phyloP scores from a whole-genome alignment of 2,888 invertebrate species.

The Spodoptera exigua region DNA sequence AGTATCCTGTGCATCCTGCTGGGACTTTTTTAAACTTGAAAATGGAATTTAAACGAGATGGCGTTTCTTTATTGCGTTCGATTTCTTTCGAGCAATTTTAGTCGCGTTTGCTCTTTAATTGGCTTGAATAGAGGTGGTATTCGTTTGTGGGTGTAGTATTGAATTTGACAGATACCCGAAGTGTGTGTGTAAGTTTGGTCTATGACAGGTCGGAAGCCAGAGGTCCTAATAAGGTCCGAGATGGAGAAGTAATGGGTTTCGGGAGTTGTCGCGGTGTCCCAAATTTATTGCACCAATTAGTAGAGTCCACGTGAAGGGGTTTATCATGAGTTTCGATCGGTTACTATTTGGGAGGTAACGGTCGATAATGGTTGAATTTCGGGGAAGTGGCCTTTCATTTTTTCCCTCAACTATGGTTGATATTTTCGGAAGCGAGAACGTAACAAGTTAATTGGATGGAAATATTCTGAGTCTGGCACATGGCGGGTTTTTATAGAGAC shows the following conservation, averaged over 20 bases:
- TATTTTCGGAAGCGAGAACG: slow-evolving; percentile 87
- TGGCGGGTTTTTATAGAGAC: slow-evolving; percentile 74
- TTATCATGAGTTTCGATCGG: slow-evolving; percentile 81
- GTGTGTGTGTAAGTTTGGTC: slow-evolving; percentile 66
- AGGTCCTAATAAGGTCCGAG: slow-evolving; percentile 76
- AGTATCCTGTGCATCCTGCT: slow-evolving; percentile 65
- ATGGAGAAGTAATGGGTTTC: slow-evolving; percentile 73
- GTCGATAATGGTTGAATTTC: slow-evolving; percentile 86
- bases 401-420: slow-evolving; percentile 72
- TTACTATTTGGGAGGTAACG: slow-evolving; percentile 88
- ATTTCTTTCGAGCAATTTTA: slow-evolving; percentile 69
- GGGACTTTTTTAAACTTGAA: slow-evolving; percentile 71
- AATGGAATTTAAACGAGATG: slow-evolving; percentile 86
- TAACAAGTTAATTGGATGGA: slow-evolving; percentile 88
- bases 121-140: slow-evolving; percentile 73
- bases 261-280: slow-evolving; percentile 77
- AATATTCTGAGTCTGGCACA: slow-evolving; percentile 79
- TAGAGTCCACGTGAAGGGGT: slow-evolving; percentile 83
- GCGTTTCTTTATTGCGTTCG: slow-evolving; percentile 77
- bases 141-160: slow-evolving; percentile 62
- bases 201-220: slow-evolving; percentile 67
- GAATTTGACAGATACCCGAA: slow-evolving; percentile 74
- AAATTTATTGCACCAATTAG: slow-evolving; percentile 89
- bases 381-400: slow-evolving; percentile 78
- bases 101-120: slow-evolving; percentile 71